Evolutionary conservation across 2,113 vertebrate species (phyloP), one percentile per base, ranked within the genome.

Genomic region (Thalassarche chlororhynchos): DNA sequence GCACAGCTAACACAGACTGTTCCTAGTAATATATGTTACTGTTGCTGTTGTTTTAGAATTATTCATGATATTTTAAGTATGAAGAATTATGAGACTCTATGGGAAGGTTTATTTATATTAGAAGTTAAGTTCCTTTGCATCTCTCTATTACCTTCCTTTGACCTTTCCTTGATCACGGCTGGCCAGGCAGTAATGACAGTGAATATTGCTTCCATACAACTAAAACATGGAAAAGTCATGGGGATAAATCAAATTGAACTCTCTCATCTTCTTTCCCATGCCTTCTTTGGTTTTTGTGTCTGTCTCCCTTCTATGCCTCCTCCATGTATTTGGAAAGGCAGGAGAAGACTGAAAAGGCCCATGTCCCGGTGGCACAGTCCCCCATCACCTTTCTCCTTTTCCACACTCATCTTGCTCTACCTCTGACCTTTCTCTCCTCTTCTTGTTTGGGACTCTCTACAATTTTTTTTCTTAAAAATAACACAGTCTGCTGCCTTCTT

Each of bases 31-130:
- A 32, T 52, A n/a, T 64, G 83, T 25, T 46, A 3, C 78, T 44
- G 29, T 31, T 75, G 76, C 68, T 94, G 55, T 61, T 87, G 61
- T 46, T 76, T 93, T 94, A 92, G 87, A 93, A 87, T 95, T 96
- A 96, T 80, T 96, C 40, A 36, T 74, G 82, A 92, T 89, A 93
- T 93, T 94, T 96, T 97, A 97, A 95, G 74, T 74, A 94, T 85
- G 92, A 95, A 90, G 93, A 97, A 92, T 91, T 94, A 92, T 87
- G 68, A 93, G 94, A 62, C 54, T 92, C 52, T 65, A 0, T 74
- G 65, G 76, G 72, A 95, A 95, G 71, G 93, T 95, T 96, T 97
- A 95, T 97, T 97, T 96, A 80, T 82, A 25, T 88, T 90, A 81
- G 87, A 96, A 92, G 79, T 86, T 66, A 81, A 95, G 93, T 95